A percentile compares a stretch with the other conserved stretches of the same genome.
Conservation (phyloP, 64 coral and sea anemone species). For the Porites lutea region DNA sequence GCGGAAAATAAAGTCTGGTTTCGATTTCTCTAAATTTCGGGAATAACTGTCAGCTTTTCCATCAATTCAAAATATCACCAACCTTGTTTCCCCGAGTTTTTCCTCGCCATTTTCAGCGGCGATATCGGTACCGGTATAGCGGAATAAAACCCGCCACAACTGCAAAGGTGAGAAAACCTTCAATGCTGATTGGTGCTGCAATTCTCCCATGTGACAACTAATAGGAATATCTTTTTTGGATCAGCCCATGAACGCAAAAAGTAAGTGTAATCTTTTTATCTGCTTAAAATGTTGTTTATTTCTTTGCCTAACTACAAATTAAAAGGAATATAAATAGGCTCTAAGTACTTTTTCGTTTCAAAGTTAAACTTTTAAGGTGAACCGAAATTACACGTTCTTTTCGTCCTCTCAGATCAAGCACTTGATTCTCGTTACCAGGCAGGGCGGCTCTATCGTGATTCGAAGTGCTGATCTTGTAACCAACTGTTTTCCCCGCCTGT, state of each 20-base stretch:
- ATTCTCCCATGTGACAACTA: constrained; percentile 2
- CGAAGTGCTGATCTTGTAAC: not conserved
- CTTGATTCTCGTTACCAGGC: constrained; percentile 14
- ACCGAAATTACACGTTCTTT: not conserved
- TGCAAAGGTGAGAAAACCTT: not conserved
- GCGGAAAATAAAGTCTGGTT: not conserved
- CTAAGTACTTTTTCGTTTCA: not conserved
- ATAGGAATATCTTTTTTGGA: not conserved
- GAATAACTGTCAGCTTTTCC: not conserved
- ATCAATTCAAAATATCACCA: not conserved
- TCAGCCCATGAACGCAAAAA: not conserved
- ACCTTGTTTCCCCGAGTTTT: constrained; percentile 27
- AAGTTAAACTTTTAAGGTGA: not conserved
- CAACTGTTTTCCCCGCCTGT: not conserved
- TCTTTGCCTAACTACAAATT: not conserved
- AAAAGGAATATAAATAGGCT: not conserved
- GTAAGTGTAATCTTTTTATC: not conserved
- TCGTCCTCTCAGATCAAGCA: not conserved
- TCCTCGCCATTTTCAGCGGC: constrained; percentile 32
- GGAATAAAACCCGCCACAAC: not conserved
- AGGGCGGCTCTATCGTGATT: not conserved
- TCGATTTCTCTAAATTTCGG: constrained; percentile 19
- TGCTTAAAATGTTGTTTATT: not conserved
- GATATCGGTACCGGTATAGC: constrained; percentile 31
- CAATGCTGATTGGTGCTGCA: constrained; percentile 21